Evolutionary conservation across 2,888 invertebrate genomes (phyloP).

Genomic region (Oscheius myriophilus): DNA sequence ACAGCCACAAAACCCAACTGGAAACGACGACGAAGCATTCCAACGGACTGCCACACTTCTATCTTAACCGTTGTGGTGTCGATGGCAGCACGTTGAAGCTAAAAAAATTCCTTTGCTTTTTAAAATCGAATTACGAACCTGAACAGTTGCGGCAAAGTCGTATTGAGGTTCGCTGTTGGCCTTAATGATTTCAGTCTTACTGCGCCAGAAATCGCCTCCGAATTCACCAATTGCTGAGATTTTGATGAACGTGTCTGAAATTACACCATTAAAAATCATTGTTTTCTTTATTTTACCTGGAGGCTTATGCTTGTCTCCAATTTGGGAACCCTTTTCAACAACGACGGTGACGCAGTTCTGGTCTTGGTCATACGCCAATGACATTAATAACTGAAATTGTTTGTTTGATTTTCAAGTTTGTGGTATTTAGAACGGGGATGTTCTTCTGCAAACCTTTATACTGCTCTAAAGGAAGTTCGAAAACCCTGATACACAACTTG

Average conservation of each 20-base stretch:
- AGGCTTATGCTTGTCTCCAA: constrained; percentile 31
- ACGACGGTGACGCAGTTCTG: constrained; percentile 18
- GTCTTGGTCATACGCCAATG: constrained; percentile 28
- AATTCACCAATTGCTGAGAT: constrained; percentile 54
- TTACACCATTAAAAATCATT: not conserved
- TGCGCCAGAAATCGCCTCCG: constrained; percentile 53
- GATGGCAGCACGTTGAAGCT: constrained; percentile 55
- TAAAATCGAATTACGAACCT: constrained; percentile 33
- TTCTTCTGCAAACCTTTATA: no score
- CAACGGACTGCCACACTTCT: constrained; percentile 51
- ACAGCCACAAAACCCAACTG: constrained; percentile 57
- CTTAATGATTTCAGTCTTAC: constrained; percentile 59
- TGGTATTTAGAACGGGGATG: no score
- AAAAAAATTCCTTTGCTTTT: constrained; percentile 27
- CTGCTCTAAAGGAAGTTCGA: no score
- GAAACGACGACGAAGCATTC: constrained; percentile 54
- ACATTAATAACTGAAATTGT: constrained; percentile 21
- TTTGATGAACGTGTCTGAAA: constrained; percentile 59
- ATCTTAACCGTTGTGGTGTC: constrained; percentile 55
- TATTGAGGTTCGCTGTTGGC: constrained; percentile 53
- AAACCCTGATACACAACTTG: no score
- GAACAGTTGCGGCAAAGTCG: constrained; percentile 53
- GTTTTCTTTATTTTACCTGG: constrained; percentile 14
- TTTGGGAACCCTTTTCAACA: constrained; percentile 30
- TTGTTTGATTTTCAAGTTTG: no score